Conservation (phyloP, 2,888 invertebrate genomes). For the Dryocosmus kuriphilus region DNA sequence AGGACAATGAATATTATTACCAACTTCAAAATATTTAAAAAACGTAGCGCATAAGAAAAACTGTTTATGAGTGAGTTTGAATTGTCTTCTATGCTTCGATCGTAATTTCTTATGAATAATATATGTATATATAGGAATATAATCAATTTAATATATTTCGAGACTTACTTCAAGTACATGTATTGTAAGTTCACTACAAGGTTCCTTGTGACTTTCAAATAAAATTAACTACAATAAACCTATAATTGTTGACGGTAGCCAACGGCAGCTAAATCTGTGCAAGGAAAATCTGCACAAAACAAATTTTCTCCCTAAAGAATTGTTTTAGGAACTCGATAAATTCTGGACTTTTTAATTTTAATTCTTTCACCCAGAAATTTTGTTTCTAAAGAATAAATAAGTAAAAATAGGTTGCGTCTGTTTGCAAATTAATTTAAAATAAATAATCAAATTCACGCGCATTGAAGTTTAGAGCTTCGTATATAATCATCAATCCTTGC, state of each 20-base stretch:
- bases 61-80: neutral
- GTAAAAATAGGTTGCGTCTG: neutral
- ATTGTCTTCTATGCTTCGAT: neutral
- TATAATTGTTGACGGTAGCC: neutral
- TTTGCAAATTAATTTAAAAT: no score
- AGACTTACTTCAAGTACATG: neutral
- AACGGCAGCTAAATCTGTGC: no score
- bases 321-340: slow-evolving; percentile 14
- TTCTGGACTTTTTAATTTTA: neutral
- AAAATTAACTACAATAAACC: neutral
- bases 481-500: neutral
- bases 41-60: neutral
- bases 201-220: no score
- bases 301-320: neutral
- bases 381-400: neutral
- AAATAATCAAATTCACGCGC: neutral
- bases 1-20: neutral
- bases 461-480: neutral
- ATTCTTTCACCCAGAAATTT: neutral
- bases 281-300: neutral
- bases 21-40: neutral
- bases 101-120: neutral
- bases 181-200: no score
- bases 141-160: slow-evolving; percentile 2
- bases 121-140: no score